Percentiles rank a stretch among this genome's conserved stretches.
Evolutionary conservation across 1,140 invertebrate species (phyloP).

Genomic region (Aradophagus sp.): DNA sequence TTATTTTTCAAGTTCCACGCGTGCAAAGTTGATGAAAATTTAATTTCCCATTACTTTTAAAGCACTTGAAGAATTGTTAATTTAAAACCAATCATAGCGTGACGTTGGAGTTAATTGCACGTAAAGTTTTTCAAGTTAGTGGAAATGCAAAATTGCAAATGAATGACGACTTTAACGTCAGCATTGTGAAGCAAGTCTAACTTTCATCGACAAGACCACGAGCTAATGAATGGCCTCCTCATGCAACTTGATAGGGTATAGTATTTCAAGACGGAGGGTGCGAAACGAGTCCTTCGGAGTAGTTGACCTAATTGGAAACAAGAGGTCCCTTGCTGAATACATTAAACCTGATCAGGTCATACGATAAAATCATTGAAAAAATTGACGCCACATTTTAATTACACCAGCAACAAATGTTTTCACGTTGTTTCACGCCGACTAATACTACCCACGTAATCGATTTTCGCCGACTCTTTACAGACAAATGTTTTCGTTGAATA

Average conservation of each 20-base stretch:
- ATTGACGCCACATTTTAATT: slow-evolving; percentile 23
- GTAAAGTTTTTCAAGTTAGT: too few species aligned
- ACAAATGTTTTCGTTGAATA: too few species aligned
- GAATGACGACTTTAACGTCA: slow-evolving; percentile 30
- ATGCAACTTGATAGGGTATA: slow-evolving; percentile 54
- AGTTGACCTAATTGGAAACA: slow-evolving; percentile 56
- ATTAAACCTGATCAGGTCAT: slow-evolving; percentile 46
- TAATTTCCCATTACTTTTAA: too few species aligned
- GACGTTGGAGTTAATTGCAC: too few species aligned
- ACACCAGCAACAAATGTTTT: too few species aligned
- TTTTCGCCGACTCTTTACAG: too few species aligned
- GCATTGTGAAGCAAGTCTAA: slow-evolving; percentile 38
- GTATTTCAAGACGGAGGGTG: slow-evolving; percentile 54
- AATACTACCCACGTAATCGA: too few species aligned
- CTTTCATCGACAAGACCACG: slow-evolving; percentile 43
- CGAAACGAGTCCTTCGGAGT: slow-evolving; percentile 53
- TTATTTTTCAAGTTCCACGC: too few species aligned
- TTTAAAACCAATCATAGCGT: too few species aligned
- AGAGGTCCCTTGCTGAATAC: slow-evolving; percentile 44
- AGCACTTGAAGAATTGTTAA: too few species aligned
- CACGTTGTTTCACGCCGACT: too few species aligned
- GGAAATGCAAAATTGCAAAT: slow-evolving; percentile 14
- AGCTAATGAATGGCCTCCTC: slow-evolving; percentile 50
- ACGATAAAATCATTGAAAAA: slow-evolving; percentile 29
- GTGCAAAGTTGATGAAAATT: too few species aligned